Evolutionary conservation across 2,888 invertebrate genomes (phyloP).

Genomic region (Rotaria macrura): DNA sequence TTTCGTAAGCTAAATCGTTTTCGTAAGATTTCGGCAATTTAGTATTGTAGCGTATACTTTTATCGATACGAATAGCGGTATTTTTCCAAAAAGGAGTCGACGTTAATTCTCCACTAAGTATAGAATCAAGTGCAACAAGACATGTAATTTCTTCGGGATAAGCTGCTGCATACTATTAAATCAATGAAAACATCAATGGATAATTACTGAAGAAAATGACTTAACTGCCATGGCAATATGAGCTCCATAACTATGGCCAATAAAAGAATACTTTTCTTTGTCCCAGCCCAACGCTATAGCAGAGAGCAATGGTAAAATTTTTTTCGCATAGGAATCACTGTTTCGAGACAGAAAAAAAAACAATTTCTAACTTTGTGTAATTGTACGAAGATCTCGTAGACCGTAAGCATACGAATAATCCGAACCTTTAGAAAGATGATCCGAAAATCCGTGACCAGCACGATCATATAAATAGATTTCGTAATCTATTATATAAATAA

Average conservation of each 20-base stretch:
- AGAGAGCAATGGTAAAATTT: no score
- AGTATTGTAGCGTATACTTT: neutral
- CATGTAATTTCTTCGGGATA: neutral
- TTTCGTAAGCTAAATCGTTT: no score
- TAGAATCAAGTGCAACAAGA: neutral
- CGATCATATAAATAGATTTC: neutral
- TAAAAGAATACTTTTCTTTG: neutral
- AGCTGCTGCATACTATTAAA: neutral
- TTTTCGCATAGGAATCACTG: no score
- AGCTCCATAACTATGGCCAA: constrained; percentile 9
- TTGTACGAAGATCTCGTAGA: neutral
- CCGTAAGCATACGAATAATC: neutral
- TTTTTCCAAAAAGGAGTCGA: neutral
- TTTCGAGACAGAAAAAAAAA: no score
- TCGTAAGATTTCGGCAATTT: no score
- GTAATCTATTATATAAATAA: neutral
- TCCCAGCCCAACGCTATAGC: no score
- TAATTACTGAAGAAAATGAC: neutral
- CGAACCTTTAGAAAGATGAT: neutral
- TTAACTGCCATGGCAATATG: neutral
- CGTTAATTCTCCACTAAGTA: neutral
- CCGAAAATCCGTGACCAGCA: neutral
- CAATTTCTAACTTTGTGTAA: no score
- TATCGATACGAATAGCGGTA: neutral
- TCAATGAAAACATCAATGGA: no score